These are phyloP conservation scores for Pseudomyrmex gracilis DNA, from an alignment of 1,140 invertebrate genomes.

Conservation along the genomic window DNA sequence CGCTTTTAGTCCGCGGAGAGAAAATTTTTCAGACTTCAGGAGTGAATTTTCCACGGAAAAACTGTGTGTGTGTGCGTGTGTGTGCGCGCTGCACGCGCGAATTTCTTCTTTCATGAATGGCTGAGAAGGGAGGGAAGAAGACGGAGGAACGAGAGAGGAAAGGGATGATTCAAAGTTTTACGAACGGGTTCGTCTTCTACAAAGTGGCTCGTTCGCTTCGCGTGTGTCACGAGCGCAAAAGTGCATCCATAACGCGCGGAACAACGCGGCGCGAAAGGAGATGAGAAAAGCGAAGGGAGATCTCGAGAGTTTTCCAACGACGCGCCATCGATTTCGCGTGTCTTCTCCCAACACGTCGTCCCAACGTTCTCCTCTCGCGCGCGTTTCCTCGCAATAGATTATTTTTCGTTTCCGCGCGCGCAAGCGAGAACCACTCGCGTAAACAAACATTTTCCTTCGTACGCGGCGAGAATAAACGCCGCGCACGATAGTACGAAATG, in stretches of 20 bases:
- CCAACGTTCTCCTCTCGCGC: constrained; percentile 8
- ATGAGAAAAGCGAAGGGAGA: constrained; percentile 18
- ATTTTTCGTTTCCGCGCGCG: constrained; percentile 23
- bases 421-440: constrained; percentile 20
- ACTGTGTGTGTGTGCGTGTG: too few relatives aligned
- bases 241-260: constrained; percentile 47
- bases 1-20: too few relatives aligned
- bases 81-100: too few relatives aligned
- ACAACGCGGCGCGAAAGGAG: neutral
- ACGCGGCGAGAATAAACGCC: constrained; percentile 1
- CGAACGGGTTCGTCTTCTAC: constrained; percentile 28
- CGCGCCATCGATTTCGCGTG: constrained; percentile 21
- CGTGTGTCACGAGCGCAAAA: constrained; percentile 14
- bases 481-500: constrained; percentile 15
- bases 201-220: constrained; percentile 23
- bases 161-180: constrained; percentile 27
- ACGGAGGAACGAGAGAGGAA: too few relatives aligned
- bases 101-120: neutral
- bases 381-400: constrained; percentile 20
- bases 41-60: too few relatives aligned
- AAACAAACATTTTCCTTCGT: constrained; percentile 56
- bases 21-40: too few relatives aligned
- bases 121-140: too few relatives aligned
- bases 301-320: constrained; percentile 40
- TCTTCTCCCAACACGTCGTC: neutral